These are phyloP conservation scores for Philereme vetulata DNA, from an alignment of 2,888 invertebrate species.

Conservation along the genomic window DNA sequence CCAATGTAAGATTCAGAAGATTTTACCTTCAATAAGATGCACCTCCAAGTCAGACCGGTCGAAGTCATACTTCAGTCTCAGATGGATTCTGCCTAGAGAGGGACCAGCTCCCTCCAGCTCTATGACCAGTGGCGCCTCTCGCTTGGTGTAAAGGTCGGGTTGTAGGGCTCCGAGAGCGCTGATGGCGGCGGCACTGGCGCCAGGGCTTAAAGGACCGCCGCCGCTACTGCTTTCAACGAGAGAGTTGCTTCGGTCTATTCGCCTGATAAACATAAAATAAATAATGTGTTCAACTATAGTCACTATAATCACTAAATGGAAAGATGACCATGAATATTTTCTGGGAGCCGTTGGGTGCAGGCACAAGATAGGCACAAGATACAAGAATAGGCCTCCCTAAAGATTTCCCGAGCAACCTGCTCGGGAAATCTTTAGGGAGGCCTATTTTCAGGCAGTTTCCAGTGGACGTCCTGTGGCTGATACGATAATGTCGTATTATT, in stretches of 20 bases:
- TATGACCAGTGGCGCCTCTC: constrained; percentile 90
- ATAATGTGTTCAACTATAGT: neutral
- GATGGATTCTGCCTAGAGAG: constrained; percentile 91
- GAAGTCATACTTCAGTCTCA: constrained; percentile 94
- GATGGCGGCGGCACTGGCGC: constrained; percentile 63
- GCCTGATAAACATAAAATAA: constrained; percentile 50
- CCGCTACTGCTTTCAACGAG: constrained; percentile 78
- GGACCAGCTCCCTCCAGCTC: constrained; percentile 85
- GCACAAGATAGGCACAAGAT: no score
- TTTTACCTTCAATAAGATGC: constrained; percentile 94
- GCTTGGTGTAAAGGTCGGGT: constrained; percentile 92
- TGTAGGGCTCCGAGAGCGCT: constrained; percentile 90
- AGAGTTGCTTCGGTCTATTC: constrained; percentile 82
- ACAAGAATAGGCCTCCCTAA: no score
- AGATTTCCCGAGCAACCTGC: no score
- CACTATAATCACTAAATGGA: no score
- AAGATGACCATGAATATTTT: no score
- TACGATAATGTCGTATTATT: no score
- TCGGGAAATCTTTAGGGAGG: no score
- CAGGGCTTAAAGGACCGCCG: constrained; percentile 70
- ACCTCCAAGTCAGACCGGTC: constrained; percentile 94
- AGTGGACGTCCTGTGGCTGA: no score
- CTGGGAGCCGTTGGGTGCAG: no score
- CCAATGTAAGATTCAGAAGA: neutral
- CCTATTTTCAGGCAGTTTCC: no score